Conservation (phyloP, 2,113 vertebrate species). For the Halichoeres trimaculatus region DNA sequence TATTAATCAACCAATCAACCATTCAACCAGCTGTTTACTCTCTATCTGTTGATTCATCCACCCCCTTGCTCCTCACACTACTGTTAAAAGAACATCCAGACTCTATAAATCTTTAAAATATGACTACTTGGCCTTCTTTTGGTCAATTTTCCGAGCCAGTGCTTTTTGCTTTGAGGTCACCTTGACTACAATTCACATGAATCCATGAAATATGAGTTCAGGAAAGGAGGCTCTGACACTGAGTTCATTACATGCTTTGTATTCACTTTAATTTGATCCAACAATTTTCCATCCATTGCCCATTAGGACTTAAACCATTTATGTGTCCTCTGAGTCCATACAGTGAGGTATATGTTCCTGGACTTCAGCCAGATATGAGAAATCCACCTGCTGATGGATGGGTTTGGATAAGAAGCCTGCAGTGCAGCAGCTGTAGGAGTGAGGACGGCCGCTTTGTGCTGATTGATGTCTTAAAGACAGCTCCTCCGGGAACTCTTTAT, state of each 20-base stretch:
- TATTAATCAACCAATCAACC: too few relatives aligned
- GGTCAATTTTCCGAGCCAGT: not conserved
- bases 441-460: conserved; percentile 33
- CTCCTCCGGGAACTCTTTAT: conserved; percentile 47
- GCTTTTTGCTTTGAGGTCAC: not conserved
- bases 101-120: not conserved
- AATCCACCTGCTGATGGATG: conserved; percentile 7
- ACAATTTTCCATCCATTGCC: too few relatives aligned
- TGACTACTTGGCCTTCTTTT: too few relatives aligned
- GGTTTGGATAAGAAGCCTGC: conserved; percentile 1
- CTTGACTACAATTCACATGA: not conserved
- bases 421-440: conserved; percentile 6
- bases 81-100: not conserved
- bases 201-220: too few relatives aligned
- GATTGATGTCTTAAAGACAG: conserved; percentile 38
- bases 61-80: too few relatives aligned
- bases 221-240: too few relatives aligned
- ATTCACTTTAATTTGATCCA: too few relatives aligned
- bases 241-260: not conserved
- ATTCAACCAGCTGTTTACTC: too few relatives aligned
- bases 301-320: too few relatives aligned
- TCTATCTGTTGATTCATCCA: too few relatives aligned
- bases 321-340: not conserved
- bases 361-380: not conserved
- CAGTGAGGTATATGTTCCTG: conserved; percentile 4